Evolutionary conservation across 2,888 invertebrate species (phyloP), one percentile per base, ranked within the genome.

Genomic region (Xestia c-nigrum): DNA sequence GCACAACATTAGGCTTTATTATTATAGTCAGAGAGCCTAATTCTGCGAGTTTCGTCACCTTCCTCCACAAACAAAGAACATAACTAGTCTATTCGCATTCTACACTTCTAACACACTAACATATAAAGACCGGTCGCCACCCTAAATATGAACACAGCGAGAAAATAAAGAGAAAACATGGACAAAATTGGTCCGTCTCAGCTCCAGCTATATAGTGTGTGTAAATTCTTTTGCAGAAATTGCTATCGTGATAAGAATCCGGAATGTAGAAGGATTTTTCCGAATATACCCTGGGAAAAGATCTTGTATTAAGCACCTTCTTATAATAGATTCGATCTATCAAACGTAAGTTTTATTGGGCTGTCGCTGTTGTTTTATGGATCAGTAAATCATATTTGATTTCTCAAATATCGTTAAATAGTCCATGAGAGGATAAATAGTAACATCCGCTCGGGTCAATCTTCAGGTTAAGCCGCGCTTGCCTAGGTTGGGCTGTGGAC

Each of bases 231-330:
- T 83, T 70, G 68, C 69, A 67, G 64, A 78, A 83, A 87, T 78
- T 78, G 77, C 74, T 72, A 67, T 80, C 85, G 87, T 85, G 86
- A 69, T 72, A 67, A 1, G 81, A 83, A 76, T 85, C n/a, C 4
- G 21, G n/a, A 70, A 77, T 61, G 43, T 63, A n/a, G 14, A 14
- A 46, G 40, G 67, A 55, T 66, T 74, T 74, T 69, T 55, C 14
- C 47, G 50, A 12, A 81, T 69, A 74, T 74, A 65, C 40, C 1
- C 10, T 21, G 24, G 40, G n/a, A 46, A 38, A 52, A 19, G 21
- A 61, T 67, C 19, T 14, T 50, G 31, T 52, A 63, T 16, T 24
- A 38, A 63, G 43, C n/a, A 38, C 43, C 5, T 43, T 1, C 43
- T 19, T 67, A 50, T 78, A 72, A 59, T 50, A 40, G 57, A 31